A percentile compares a stretch with the other conserved stretches of the same genome.
These are phyloP conservation scores for Oikopleura albicans DNA, from an alignment of 23 tunicate genomes.

Conservation along the genomic window DNA sequence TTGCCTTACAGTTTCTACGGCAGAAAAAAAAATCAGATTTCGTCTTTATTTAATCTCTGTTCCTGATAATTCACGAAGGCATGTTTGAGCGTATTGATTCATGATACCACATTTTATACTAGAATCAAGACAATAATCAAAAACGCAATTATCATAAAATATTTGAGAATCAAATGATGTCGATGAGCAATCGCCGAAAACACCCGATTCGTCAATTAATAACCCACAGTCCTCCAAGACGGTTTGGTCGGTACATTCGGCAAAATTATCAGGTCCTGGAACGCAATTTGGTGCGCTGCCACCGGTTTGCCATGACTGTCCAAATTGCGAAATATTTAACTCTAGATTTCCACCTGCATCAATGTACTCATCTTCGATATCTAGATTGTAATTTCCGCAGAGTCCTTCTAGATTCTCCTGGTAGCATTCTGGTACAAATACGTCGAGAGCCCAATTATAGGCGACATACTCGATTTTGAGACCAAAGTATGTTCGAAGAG, in stretches of 20 bases:
- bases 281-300: too few relatives aligned
- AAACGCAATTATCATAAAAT: conserved; percentile 10
- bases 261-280: too few relatives aligned
- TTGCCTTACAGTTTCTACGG: too few relatives aligned
- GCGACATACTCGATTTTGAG: too few relatives aligned
- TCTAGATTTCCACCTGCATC: too few relatives aligned
- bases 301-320: too few relatives aligned
- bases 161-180: not conserved
- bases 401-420: conserved; percentile 1
- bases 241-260: too few relatives aligned
- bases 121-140: not conserved
- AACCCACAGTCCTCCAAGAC: not conserved
- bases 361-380: conserved; percentile 16
- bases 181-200: not conserved
- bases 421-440: not conserved
- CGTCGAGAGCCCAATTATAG: too few relatives aligned
- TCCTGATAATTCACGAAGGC: too few relatives aligned
- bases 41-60: too few relatives aligned
- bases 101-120: not conserved
- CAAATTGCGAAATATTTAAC: too few relatives aligned
- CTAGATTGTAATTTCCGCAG: conserved; percentile 26
- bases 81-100: not conserved
- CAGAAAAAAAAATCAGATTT: too few relatives aligned
- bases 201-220: not conserved
- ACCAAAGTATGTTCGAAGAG: not conserved